These are phyloP conservation scores for Choloepus hoffmanni DNA, from an alignment of 2,113 vertebrate genomes.

Conservation along the genomic window DNA sequence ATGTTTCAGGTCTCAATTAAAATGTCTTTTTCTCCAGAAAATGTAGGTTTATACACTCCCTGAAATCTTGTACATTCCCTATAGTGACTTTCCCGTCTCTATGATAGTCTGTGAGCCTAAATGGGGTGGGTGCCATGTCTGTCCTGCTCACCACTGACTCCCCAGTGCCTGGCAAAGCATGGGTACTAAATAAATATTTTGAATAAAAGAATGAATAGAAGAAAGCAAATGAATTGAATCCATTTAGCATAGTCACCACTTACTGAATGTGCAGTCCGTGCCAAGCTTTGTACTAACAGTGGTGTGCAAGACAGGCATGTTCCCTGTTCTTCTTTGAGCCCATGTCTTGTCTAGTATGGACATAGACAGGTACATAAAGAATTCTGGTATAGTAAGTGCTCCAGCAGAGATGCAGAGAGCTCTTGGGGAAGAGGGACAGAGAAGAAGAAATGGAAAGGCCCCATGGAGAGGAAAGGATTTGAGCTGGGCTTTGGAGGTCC, in stretches of 20 bases:
- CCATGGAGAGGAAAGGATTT: background rate
- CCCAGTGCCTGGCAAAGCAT: background rate
- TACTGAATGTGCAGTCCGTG: background rate
- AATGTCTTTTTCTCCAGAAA: background rate
- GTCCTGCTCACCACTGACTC: background rate
- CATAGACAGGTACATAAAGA: background rate
- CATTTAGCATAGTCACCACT: background rate
- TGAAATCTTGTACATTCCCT: background rate
- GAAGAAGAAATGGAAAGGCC: background rate
- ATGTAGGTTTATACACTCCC: background rate
- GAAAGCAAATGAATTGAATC: background rate
- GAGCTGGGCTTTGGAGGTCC: background rate
- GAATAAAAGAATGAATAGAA: conserved; percentile 2
- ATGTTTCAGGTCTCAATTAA: background rate
- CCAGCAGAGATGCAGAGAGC: background rate
- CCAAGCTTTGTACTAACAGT: background rate
- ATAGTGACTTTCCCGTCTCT: background rate
- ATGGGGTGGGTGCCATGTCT: background rate
- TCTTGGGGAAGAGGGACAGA: background rate
- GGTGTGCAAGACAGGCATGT: background rate
- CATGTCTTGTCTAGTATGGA: background rate
- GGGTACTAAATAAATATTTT: background rate
- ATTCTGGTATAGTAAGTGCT: background rate
- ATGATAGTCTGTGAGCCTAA: background rate
- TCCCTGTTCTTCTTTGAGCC: background rate